phyloP scores from a whole-genome alignment of 2,113 vertebrate genomes.

The Recurvirostra avosetta region DNA sequence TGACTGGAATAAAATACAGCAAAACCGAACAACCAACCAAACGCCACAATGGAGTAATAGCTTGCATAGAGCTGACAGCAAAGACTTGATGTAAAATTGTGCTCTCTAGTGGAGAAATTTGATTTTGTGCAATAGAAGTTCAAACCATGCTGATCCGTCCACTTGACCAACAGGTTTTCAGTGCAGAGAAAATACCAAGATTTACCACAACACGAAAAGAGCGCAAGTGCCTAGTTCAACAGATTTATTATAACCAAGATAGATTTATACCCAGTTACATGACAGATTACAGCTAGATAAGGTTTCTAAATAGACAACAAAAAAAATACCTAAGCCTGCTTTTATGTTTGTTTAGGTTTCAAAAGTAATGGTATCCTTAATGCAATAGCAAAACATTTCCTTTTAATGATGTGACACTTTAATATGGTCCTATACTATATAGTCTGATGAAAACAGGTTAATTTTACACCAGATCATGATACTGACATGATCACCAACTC shows the following conservation, averaged over 20 bases:
- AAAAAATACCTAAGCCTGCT: neutral
- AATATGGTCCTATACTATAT: neutral
- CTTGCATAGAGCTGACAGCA: neutral
- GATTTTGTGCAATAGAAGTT: neutral
- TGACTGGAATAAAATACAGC: no score
- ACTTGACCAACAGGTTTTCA: neutral
- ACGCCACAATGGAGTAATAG: neutral
- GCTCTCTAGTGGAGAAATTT: conserved; percentile 21
- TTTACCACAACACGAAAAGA: neutral
- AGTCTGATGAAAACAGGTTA: neutral
- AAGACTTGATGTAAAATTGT: neutral
- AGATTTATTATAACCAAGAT: conserved; percentile 2
- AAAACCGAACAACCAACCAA: neutral
- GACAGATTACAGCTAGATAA: neutral
- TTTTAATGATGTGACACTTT: neutral
- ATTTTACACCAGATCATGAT: neutral
- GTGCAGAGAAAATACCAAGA: neutral
- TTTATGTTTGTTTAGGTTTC: neutral
- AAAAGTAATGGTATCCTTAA: neutral
- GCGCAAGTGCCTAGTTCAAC: neutral
- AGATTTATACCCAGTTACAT: neutral
- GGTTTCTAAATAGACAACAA: neutral
- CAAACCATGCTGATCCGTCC: neutral
- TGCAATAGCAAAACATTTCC: neutral
- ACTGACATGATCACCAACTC: neutral